Conservation (phyloP, 2,113 vertebrate genomes). For the Oncorhynchus keta region DNA sequence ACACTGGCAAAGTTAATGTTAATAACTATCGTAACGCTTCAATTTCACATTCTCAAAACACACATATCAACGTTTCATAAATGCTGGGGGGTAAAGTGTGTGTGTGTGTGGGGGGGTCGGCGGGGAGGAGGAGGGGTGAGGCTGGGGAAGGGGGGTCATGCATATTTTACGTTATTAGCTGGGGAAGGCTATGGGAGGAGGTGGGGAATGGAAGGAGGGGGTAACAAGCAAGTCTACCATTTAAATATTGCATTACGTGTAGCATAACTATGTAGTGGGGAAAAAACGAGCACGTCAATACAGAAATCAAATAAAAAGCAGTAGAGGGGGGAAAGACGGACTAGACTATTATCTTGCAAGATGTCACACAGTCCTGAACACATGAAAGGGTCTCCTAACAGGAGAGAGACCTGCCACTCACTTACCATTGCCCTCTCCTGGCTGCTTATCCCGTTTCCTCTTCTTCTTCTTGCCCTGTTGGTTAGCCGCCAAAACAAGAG, state of each 20-base stretch:
- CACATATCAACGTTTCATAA: conserved; percentile 73
- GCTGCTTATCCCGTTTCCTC: conserved; percentile 99
- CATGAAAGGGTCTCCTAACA: conserved; percentile 78
- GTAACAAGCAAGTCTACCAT: conserved; percentile 74
- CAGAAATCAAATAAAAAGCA: conserved; percentile 39
- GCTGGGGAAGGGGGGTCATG: conserved; percentile 61
- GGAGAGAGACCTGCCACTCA: conserved; percentile 71
- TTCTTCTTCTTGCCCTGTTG: conserved; percentile 99
- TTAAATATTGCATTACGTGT: conserved; percentile 80
- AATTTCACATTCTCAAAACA: conserved; percentile 63
- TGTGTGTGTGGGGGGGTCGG: conserved; percentile 23
- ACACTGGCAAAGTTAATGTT: conserved; percentile 61
- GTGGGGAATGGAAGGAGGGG: conserved; percentile 30
- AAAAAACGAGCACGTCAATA: conserved; percentile 40
- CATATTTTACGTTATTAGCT: conserved; percentile 79
- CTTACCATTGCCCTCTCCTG: conserved; percentile 98
- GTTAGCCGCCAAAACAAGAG: conserved; percentile 71
- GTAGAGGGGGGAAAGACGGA: conserved; percentile 35
- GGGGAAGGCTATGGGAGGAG: conserved; percentile 35
- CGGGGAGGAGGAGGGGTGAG: conserved; percentile 19
- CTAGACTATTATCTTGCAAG: conserved; percentile 77
- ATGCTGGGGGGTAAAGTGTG: conserved; percentile 65
- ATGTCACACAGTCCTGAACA: conserved; percentile 76
- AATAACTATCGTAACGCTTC: conserved; percentile 71
- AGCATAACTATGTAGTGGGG: conserved; percentile 64